phyloP scores from a whole-genome alignment of 2,888 invertebrate genomes.

The Heliconius erato region DNA sequence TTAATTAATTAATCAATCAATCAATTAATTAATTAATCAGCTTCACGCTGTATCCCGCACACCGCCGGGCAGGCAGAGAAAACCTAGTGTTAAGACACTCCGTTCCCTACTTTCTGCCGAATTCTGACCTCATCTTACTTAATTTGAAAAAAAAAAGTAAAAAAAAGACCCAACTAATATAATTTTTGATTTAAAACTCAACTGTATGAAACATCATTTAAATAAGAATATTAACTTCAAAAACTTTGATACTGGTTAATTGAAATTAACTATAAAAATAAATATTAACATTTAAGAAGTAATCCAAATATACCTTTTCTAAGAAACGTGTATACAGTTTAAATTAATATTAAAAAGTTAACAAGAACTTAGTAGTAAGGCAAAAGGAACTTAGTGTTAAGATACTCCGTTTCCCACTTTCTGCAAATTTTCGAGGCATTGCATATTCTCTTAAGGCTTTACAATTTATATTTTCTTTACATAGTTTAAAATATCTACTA shows the following conservation, averaged over 20 bases:
- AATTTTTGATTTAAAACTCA: neutral
- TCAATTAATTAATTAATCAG: too few species aligned
- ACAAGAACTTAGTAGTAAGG: neutral
- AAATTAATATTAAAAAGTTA: slow-evolving; percentile 1
- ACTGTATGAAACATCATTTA: neutral
- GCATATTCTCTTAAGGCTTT: too few species aligned
- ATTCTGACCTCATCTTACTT: neutral
- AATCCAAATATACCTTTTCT: neutral
- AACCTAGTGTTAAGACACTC: too few species aligned
- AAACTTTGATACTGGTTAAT: neutral
- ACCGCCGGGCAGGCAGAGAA: too few species aligned
- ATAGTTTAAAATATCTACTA: too few species aligned
- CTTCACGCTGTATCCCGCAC: too few species aligned
- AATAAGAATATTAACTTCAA: neutral
- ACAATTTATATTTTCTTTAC: too few species aligned
- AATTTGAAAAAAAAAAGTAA: neutral
- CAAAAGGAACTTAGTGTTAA: too few species aligned
- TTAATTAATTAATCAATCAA: neutral
- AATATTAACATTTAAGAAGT: neutral
- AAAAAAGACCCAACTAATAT: neutral
- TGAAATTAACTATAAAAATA: neutral
- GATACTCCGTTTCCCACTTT: too few species aligned
- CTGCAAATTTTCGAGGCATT: too few species aligned
- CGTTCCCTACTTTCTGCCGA: too few species aligned
- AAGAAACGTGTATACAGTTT: neutral